Conservation (phyloP, 2,113 vertebrate species). For the Salvelinus sp. region DNA sequence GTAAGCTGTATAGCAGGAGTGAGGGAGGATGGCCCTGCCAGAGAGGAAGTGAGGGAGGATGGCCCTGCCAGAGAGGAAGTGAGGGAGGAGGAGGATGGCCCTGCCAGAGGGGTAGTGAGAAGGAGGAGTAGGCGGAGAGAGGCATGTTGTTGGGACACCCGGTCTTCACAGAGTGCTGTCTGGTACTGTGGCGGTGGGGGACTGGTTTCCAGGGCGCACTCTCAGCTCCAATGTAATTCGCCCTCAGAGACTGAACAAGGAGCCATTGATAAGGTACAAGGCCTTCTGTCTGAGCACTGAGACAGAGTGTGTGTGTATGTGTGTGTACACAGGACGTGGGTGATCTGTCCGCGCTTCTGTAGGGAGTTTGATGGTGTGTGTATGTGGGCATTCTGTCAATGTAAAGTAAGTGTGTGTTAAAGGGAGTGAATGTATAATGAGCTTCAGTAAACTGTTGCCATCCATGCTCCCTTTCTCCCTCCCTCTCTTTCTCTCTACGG, state of each 20-base stretch:
- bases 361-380: background rate
- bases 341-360: background rate
- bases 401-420: background rate
- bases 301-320: background rate
- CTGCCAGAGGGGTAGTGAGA: no score
- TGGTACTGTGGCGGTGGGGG: constrained; percentile 15
- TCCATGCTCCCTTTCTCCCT: background rate
- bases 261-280: constrained; percentile 86
- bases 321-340: background rate
- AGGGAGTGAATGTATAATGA: constrained; percentile 14
- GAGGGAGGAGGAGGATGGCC: background rate
- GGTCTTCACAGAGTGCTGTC: constrained; percentile 3
- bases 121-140: background rate
- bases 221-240: constrained; percentile 85
- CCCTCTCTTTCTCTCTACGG: background rate
- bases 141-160: background rate
- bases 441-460: background rate
- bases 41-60: background rate
- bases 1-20: no score
- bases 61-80: no score
- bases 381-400: background rate
- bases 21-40: background rate
- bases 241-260: constrained; percentile 86
- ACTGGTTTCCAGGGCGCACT: constrained; percentile 75
- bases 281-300: constrained; percentile 74